Percentiles rank a stretch among this genome's conserved stretches.
Evolutionary conservation across 1,140 invertebrate genomes (phyloP).

Genomic region (Thrips palmi): DNA sequence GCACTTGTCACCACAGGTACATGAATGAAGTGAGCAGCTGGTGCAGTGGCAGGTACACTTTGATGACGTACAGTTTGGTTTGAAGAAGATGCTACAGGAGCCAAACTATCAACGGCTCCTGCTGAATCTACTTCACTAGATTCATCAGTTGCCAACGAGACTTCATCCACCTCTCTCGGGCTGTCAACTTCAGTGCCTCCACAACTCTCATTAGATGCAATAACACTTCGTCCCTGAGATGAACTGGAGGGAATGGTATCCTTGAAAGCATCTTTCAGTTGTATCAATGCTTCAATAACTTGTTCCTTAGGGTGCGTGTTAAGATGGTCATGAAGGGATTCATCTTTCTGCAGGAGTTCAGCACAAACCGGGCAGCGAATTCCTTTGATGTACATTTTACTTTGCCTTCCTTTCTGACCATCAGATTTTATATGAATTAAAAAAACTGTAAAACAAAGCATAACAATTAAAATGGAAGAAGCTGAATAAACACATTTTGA

Average conservation of each 20-base stretch:
- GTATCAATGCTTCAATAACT: constrained; percentile 60
- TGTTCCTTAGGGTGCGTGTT: constrained; percentile 71
- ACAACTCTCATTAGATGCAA: background rate
- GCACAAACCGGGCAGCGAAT: constrained; percentile 61
- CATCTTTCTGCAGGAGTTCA: constrained; percentile 57
- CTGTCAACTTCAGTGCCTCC: background rate
- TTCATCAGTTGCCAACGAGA: background rate
- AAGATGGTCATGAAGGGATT: constrained; percentile 56
- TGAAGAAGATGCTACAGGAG: too few relatives aligned
- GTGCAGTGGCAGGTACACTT: background rate
- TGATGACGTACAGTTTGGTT: too few relatives aligned
- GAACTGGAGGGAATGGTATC: constrained; percentile 9
- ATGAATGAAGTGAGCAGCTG: constrained; percentile 8
- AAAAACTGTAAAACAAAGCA: too few relatives aligned
- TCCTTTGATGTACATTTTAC: too few relatives aligned
- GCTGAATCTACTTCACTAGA: constrained; percentile 2
- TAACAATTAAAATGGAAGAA: too few relatives aligned
- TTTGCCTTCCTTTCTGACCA: too few relatives aligned
- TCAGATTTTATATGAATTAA: too few relatives aligned
- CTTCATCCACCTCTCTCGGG: background rate
- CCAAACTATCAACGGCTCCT: background rate
- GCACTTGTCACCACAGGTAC: constrained; percentile 7
- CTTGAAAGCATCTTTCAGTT: constrained; percentile 22
- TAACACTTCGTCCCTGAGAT: background rate
- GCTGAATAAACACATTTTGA: too few relatives aligned